Base-by-base conservation (phyloP, 2,888 invertebrate species). In the Drosophila yooni region DNA sequence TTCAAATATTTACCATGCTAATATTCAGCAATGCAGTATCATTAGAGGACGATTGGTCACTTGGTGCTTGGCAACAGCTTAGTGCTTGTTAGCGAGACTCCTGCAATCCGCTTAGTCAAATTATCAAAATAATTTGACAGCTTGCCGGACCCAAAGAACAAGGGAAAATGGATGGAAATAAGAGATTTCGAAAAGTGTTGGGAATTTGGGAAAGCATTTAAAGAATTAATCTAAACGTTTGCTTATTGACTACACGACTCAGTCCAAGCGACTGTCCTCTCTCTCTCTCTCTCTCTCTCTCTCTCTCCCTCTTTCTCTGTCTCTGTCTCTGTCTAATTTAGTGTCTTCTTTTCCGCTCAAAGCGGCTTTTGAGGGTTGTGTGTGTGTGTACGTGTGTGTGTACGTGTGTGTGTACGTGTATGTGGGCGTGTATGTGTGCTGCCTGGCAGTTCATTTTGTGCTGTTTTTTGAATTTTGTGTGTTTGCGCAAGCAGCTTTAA, bases 401-500 rank as follows among this genome's bases (percentile, higher is more conserved):
- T n/a, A n/a, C n/a, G 33, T 33, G 33, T 43, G 43, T n/a, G 21
- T 25, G 46, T 34, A 46, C 18, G 40, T n/a, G 50, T 48, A n/a
- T 50, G 52, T 31, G 29, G 21, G 40, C 36, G 43, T 56, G 21
- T 48, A 10, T 29, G 27, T 61, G 50, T 53, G 48, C 59, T 29
- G 50, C 50, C 8, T 48, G 63, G 59, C 72, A 57, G 81, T 75
- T 78, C 70, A 81, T 70, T 76, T 69, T 73, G 56, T 56, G 60
- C 60, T 73, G 67, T 65, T 76, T 62, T 76, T 81, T 75, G 70
- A 69, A 57, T 73, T 67, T 67, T 70, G 63, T 43, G 65, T 70
- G 67, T 65, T 77, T 70, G 70, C 65, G 65, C 69, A 82, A 80
- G 80, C 67, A 79, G 77, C 82, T 78, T 75, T 80, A 33, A 50